These are phyloP conservation scores for Phyllostomus discolor DNA, from an alignment of 2,113 vertebrate genomes.

Conservation along the genomic window DNA sequence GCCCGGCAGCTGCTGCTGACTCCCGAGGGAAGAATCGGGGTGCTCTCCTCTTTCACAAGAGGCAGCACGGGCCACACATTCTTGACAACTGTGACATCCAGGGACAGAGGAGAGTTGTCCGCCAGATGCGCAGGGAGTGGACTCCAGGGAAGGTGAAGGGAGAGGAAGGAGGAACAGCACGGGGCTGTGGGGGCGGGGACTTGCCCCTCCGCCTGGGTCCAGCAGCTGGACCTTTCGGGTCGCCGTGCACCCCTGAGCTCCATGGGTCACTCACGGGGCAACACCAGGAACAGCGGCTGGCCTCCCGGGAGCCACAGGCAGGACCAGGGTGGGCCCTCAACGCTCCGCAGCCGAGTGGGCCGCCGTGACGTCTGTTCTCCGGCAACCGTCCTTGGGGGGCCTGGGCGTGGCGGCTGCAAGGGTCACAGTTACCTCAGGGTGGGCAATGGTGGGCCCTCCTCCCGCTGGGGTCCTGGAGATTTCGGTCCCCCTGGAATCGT, in stretches of 20 bases:
- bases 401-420: fast-evolving
- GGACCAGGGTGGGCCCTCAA: fast-evolving
- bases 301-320: too few species aligned
- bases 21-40: not conserved
- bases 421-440: not conserved
- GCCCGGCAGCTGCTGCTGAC: not conserved
- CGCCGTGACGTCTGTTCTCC: too few species aligned
- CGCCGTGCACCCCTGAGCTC: fast-evolving
- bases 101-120: not conserved
- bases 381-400: not conserved
- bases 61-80: not conserved
- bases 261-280: not conserved
- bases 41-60: not conserved
- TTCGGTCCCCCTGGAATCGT: not conserved
- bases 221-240: too few species aligned
- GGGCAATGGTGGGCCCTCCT: not conserved
- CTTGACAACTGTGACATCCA: not conserved
- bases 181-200: not conserved
- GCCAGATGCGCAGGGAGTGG: too few species aligned
- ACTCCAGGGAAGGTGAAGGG: not conserved
- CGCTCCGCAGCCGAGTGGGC: not conserved
- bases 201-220: too few species aligned
- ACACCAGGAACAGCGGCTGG: not conserved
- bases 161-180: not conserved
- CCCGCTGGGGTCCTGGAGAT: not conserved